Base-by-base conservation (phyloP, 2,888 invertebrate species). In the Heliconius erato region DNA sequence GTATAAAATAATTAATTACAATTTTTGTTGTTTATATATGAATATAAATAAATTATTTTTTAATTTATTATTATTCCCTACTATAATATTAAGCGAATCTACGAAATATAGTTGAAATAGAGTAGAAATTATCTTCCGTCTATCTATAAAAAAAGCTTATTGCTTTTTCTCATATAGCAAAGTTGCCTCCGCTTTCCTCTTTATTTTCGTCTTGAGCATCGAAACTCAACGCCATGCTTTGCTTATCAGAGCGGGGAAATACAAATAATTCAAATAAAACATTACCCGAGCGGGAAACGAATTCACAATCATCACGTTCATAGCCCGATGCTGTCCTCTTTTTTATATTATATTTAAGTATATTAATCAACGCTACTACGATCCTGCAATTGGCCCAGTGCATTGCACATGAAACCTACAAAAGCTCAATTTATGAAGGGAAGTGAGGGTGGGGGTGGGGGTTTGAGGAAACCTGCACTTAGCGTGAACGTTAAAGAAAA, bases 401-500 rank as follows among this genome's bases (percentile, higher is more conserved):
- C 40, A 11, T 28, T 23, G 26, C 67, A 78, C 44, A 49, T 67
- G 78, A 67, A 67, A 28, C 44, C 28, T 12, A 26, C 44, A 44
- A 78, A 67, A 68, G 78, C 28, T 68, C 65, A 78, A 78, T 78
- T 65, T 78, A 78, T 67, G 44, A 67, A 67, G 67, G 23, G 67
- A 16, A 40, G 40, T n/a, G 14, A 7, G 26, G 19, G 59, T 49
- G 67, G 16, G 69, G 69, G n/a, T 40, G 7, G 26, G 16, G 26
- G 67, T 40, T 54, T 80, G 59, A 44, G 67, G 49, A 26, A 49
- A 68, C 54, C 77, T 77, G 77, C 81, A 81, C 28, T 59, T 44
- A 81, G 59, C n/a, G 28, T 71, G 59, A 77, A 68, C 28, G 16
- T 77, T 69, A 81, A 81, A 81, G 81, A 81, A 76, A 74, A 69